Evolutionary conservation across 1,140 invertebrate species (phyloP).

Genomic region (Anastrepha ludens): DNA sequence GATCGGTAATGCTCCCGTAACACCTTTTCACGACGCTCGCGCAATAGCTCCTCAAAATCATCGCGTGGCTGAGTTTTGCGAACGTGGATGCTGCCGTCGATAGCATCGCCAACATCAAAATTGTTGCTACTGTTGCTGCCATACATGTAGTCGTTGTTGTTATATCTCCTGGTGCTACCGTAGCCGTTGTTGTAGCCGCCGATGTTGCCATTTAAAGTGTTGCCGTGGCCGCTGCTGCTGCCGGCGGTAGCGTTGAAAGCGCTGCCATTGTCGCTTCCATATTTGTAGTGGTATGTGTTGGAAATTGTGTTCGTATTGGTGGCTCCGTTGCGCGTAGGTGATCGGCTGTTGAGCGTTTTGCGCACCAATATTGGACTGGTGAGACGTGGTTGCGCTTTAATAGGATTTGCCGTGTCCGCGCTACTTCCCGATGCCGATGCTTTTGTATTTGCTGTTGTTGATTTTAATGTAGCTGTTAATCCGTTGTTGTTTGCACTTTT

Average conservation of each 20-base stretch:
- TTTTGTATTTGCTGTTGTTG: slow-evolving; percentile 6
- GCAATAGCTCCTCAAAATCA: slow-evolving; percentile 71
- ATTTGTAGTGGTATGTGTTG: slow-evolving; percentile 71
- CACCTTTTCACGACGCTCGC: slow-evolving; percentile 72
- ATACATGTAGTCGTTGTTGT: slow-evolving; percentile 26
- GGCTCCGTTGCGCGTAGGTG: slow-evolving; percentile 59
- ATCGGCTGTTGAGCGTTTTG: slow-evolving; percentile 67
- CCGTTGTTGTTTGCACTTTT: slow-evolving; percentile 41
- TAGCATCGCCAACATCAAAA: slow-evolving; percentile 43
- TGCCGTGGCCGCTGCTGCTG: slow-evolving; percentile 49
- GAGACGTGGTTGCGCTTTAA: slow-evolving; percentile 72
- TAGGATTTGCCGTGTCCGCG: slow-evolving; percentile 62
- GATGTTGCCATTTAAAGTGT: slow-evolving; percentile 48
- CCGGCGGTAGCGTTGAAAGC: background rate
- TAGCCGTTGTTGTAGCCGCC: slow-evolving; percentile 51
- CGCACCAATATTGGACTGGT: slow-evolving; percentile 73
- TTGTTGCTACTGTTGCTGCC: slow-evolving; percentile 8
- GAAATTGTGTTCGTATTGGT: slow-evolving; percentile 62
- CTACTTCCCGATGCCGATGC: background rate
- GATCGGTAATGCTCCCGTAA: slow-evolving; percentile 65
- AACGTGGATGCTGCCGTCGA: background rate
- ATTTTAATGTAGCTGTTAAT: slow-evolving; percentile 29
- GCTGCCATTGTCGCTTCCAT: slow-evolving; percentile 54
- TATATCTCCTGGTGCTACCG: background rate
- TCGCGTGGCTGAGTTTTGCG: slow-evolving; percentile 61